Conservation (phyloP, 2,797 vertebrate species). For the Artibeus lituratus region DNA sequence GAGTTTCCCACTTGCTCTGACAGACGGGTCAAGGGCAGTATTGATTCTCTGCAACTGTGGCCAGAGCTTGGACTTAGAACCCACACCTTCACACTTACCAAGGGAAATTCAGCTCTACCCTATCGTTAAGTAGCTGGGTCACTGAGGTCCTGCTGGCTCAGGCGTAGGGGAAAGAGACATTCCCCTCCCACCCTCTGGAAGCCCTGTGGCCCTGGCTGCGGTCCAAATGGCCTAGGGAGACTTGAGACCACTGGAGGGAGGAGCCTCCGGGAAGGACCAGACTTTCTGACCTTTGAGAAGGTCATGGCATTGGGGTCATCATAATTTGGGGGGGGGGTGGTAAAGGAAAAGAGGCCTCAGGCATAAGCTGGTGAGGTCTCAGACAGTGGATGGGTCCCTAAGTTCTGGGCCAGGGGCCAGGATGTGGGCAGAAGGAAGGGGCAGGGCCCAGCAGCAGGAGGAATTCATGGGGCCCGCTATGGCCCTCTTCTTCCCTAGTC, state of each 20-base stretch:
- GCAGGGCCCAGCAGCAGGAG: neutral
- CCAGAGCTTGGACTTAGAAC: neutral
- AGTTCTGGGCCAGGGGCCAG: too few relatives aligned
- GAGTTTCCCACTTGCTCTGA: neutral
- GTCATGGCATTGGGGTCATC: neutral
- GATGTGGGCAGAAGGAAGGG: neutral
- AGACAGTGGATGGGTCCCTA: neutral
- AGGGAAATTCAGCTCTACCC: neutral
- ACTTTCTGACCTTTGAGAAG: neutral
- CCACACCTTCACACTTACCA: neutral
- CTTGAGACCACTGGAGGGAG: neutral
- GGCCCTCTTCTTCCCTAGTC: neutral
- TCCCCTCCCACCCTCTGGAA: neutral
- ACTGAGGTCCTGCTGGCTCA: neutral
- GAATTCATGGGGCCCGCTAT: accelerated
- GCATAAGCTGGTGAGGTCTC: neutral
- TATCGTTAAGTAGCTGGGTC: neutral
- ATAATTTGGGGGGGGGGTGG: too few relatives aligned
- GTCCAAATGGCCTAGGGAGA: neutral
- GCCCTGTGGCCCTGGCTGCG: neutral
- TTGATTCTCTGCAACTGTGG: neutral
- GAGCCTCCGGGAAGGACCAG: neutral
- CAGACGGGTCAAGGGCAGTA: neutral
- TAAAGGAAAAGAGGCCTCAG: neutral
- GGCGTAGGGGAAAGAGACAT: neutral